These are phyloP conservation scores for Caenorhabditis imperialis DNA, from an alignment of 2,888 invertebrate genomes.

Conservation along the genomic window DNA sequence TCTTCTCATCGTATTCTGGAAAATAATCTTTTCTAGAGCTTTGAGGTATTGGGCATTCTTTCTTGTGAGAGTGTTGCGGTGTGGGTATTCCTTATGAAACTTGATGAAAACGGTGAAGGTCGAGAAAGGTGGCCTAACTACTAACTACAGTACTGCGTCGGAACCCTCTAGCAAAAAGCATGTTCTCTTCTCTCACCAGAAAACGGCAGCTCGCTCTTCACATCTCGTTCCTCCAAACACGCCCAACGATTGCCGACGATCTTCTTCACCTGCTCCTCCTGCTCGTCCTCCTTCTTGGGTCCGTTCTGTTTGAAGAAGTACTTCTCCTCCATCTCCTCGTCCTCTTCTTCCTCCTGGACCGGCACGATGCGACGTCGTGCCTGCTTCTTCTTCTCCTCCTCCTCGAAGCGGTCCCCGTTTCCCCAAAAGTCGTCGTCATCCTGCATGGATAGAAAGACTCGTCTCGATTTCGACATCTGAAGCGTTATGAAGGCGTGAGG, in stretches of 20 bases:
- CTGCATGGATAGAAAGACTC: constrained; percentile 52
- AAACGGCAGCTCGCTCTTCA: neutral
- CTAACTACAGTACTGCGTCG: no score
- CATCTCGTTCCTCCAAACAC: neutral
- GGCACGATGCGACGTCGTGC: neutral
- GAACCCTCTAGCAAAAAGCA: no score
- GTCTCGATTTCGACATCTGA: constrained; percentile 60
- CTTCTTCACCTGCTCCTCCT: neutral
- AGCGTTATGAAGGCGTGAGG: neutral
- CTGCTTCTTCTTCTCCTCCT: constrained; percentile 8
- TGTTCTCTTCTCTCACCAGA: neutral
- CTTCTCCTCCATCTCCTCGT: constrained; percentile 20
- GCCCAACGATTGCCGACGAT: no score
- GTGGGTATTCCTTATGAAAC: no score
- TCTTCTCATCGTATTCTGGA: constrained; percentile 6
- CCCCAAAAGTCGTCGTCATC: constrained; percentile 61
- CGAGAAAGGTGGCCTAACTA: no score
- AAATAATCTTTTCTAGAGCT: neutral
- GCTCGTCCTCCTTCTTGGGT: no score
- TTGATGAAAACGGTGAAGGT: no score
- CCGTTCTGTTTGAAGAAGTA: constrained; percentile 38
- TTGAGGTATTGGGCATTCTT: no score
- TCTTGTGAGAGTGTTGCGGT: no score
- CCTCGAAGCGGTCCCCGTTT: constrained; percentile 39
- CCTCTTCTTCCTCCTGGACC: constrained; percentile 7